Base-by-base conservation (phyloP, 2,888 invertebrate genomes). In the Epinotia nisella region DNA sequence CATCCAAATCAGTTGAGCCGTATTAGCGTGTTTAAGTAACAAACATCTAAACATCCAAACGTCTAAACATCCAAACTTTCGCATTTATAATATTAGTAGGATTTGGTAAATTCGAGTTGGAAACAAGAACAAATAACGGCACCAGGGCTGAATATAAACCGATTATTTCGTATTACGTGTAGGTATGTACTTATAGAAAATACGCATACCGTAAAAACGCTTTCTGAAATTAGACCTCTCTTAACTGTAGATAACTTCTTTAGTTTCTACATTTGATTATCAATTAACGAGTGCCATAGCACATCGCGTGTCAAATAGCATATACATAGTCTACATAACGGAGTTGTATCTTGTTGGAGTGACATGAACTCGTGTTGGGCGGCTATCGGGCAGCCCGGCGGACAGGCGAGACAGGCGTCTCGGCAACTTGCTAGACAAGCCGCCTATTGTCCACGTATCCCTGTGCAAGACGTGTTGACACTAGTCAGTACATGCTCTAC, bases 361-460 rank as follows among this genome's bases (percentile, higher is more conserved):
- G 49, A 29, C 49, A n/a, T 21, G 45, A 49, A 29, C 59, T 41
- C 11, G 55, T 19, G 66, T 66, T 41, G 66, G 19, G 21, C 39
- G 53, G 65, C 55, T 71, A 49, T 73, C 41, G 41, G 62, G 49
- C 53, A 53, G 49, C 29, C 29, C 7, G 13, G 17, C 41, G 35
- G n/a, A 35, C 7, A 9, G 53, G 51, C 39, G 49, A 41, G 66
- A 21, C 56, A 45, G 24, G 17, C 45, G 39, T 21, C 19, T 3
- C 17, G 41, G 66, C 45, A 39, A 71, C 66, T 66, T 24, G 60
- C 24, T 65, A 58, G 51, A 65, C 70, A 61, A 9, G 55, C 9
- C 45, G 24, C 67, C 73, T 56, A 69, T 73, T 73, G 73, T 69
- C 13, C 24, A n/a, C 68, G 58, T 59, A 17, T 73, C 73, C 51